These are phyloP conservation scores for Catocala nupta DNA, from an alignment of 2,888 invertebrate genomes.

Conservation along the genomic window DNA sequence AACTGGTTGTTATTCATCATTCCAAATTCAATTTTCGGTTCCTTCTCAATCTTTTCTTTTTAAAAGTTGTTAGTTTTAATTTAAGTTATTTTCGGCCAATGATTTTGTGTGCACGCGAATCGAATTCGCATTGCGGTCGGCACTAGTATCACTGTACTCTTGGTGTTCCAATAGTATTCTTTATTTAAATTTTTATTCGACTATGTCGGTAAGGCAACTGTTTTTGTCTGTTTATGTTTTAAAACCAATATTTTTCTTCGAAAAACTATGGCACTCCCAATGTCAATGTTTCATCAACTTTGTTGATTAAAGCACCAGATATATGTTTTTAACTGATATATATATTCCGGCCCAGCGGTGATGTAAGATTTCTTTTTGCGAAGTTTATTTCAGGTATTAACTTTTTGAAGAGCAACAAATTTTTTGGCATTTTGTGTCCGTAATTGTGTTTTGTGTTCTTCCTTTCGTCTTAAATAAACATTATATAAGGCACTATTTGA, in stretches of 20 bases:
- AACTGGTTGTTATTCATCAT: conserved; percentile 83
- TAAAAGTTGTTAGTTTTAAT: conserved; percentile 26
- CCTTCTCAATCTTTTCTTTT: conserved; percentile 46
- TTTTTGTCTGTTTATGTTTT: conserved; percentile 49
- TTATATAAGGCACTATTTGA: conserved; percentile 81
- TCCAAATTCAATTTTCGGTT: conserved; percentile 54
- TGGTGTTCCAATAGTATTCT: conserved; percentile 58
- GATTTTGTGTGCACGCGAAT: conserved; percentile 68
- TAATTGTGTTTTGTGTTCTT: conserved; percentile 68
- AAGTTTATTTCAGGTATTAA: conserved; percentile 84
- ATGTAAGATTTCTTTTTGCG: conserved; percentile 82
- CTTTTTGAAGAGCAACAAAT: conserved; percentile 83
- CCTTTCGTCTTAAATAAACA: conserved; percentile 72
- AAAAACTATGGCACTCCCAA: conserved; percentile 78
- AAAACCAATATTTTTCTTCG: conserved; percentile 72
- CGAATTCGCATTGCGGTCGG: conserved; percentile 78
- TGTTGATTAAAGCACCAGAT: conserved; percentile 74
- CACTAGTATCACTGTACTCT: conserved; percentile 73
- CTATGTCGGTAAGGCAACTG: conserved; percentile 83
- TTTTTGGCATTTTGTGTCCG: conserved; percentile 87
- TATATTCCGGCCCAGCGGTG: conserved; percentile 79
- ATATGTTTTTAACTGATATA: conserved; percentile 76
- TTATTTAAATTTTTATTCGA: conserved; percentile 62
- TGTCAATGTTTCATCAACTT: conserved; percentile 70
- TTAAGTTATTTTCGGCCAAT: conserved; percentile 77